Conservation (phyloP, 2,888 invertebrate genomes). For the Orthosia incerta region DNA sequence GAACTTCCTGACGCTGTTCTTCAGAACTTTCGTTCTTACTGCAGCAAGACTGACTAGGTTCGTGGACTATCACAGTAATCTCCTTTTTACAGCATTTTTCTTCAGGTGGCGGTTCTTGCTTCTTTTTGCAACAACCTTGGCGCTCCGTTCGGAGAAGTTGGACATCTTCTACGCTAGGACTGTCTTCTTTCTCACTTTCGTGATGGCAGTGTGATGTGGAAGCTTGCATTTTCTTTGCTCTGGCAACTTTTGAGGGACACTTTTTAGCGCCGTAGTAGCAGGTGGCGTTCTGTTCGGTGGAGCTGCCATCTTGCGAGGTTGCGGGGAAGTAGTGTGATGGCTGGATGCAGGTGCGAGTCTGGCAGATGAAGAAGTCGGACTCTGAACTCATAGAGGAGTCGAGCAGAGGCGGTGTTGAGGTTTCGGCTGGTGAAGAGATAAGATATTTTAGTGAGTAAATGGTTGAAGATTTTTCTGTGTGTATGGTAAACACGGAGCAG, state of each 20-base stretch:
- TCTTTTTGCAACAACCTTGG: slow-evolving; percentile 82
- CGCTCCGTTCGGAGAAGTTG: slow-evolving; percentile 79
- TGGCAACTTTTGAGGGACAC: slow-evolving; percentile 85
- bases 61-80: slow-evolving; percentile 64
- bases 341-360: slow-evolving; percentile 85
- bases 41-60: slow-evolving; percentile 60
- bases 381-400: slow-evolving; percentile 80
- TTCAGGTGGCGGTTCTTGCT: slow-evolving; percentile 77
- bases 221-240: slow-evolving; percentile 74
- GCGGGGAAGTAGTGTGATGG: slow-evolving; percentile 87
- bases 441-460: not conserved
- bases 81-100: slow-evolving; percentile 73
- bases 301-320: slow-evolving; percentile 72
- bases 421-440: slow-evolving; percentile 79
- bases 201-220: slow-evolving; percentile 71
- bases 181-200: slow-evolving; percentile 81
- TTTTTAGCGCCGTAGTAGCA: slow-evolving; percentile 85
- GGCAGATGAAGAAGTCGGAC: slow-evolving; percentile 85
- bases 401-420: slow-evolving; percentile 84
- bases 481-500: not conserved
- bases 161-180: slow-evolving; percentile 82
- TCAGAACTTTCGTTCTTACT: slow-evolving; percentile 66
- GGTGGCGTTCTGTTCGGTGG: slow-evolving; percentile 71
- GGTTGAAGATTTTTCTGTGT: not conserved
- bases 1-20: slow-evolving; percentile 62